Conservation (phyloP, 2,797 vertebrate genomes). For the Odontamblyopus rebecca region DNA sequence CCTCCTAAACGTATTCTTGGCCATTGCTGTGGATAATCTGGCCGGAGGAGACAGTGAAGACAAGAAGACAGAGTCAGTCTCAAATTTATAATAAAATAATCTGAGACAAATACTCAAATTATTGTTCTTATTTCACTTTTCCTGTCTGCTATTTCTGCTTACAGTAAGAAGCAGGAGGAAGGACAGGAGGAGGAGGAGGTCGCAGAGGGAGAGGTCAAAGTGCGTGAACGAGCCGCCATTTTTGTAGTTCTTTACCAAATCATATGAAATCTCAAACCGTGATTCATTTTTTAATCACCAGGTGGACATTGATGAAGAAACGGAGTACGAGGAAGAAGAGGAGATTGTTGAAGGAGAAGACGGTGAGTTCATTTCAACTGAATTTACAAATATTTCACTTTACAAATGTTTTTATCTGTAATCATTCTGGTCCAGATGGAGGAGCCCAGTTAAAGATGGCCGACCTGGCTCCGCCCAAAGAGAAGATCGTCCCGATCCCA, state of each 20-base stretch:
- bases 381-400: not conserved
- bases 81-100: conserved; percentile 29
- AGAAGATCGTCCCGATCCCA: conserved; percentile 93
- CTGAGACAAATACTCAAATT: not conserved
- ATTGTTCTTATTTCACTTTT: not conserved
- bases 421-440: conserved; percentile 37
- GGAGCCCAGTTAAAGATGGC: conserved; percentile 78
- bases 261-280: too few species aligned
- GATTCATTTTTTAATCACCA: conserved; percentile 8
- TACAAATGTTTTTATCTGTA: not conserved
- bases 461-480: conserved; percentile 83
- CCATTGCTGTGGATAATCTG: conserved; percentile 97
- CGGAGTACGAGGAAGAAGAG: conserved; percentile 85
- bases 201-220: conserved; percentile 62
- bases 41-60: conserved; percentile 91
- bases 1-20: conserved; percentile 96
- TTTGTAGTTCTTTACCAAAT: not conserved
- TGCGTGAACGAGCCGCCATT: not conserved
- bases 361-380: conserved; percentile 61
- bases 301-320: conserved; percentile 71
- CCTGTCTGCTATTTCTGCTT: conserved; percentile 5
- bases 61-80: conserved; percentile 86
- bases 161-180: conserved; percentile 71
- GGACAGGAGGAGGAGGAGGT: conserved; percentile 48
- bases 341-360: conserved; percentile 83